A percentile compares a stretch with the other conserved stretches of the same genome.
Conservation (phyloP, 1,140 invertebrate species). For the Saxidomus purpurata region DNA sequence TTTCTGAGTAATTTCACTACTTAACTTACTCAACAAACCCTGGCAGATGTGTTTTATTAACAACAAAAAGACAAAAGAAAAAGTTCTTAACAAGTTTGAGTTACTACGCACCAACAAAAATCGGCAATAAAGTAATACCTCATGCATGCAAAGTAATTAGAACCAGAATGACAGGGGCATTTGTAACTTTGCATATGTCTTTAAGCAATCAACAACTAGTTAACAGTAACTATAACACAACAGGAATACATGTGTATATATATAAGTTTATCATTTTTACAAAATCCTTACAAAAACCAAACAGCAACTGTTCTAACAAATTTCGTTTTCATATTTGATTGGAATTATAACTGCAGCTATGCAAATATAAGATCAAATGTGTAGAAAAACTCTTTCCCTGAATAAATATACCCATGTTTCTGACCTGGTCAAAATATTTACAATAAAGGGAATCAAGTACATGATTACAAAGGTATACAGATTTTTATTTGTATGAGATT, state of each 20-base stretch:
- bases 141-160: not conserved
- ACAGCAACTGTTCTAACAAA: not conserved
- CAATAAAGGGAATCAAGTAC: no score
- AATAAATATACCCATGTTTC: no score
- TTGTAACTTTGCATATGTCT: not conserved
- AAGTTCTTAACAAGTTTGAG: not conserved
- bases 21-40: no score
- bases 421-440: no score
- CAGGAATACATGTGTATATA: not conserved
- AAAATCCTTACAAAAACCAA: not conserved
- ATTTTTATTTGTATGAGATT: no score
- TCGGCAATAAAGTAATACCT: not conserved
- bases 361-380: no score
- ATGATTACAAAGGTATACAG: no score
- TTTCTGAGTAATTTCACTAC: no score
- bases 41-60: no score
- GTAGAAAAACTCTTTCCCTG: no score
- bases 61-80: not conserved
- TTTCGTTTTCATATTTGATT: no score
- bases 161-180: not conserved
- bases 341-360: no score
- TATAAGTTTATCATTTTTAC: not conserved
- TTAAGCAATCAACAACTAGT: slow-evolving; percentile 13
- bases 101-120: not conserved
- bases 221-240: slow-evolving; percentile 36